These are phyloP conservation scores for Acipenser ruthenus DNA, from an alignment of 2,797 vertebrate genomes.

Conservation along the genomic window DNA sequence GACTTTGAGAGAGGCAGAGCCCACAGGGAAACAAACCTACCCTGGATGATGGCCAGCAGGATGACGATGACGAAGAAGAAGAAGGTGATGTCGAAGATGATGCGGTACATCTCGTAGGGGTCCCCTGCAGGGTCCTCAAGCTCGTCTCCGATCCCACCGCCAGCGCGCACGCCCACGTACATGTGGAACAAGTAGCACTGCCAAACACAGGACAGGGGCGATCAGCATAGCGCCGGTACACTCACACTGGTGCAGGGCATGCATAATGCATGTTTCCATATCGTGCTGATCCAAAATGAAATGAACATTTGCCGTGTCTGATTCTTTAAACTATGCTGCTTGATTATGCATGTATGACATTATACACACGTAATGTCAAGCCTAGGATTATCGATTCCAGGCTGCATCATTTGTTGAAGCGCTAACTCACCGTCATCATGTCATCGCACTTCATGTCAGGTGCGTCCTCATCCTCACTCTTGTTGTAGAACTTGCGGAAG, in stretches of 20 bases:
- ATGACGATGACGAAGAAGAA: constrained; percentile 99
- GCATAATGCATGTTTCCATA: too few relatives aligned
- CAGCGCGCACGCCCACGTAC: constrained; percentile 95
- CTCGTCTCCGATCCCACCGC: constrained; percentile 96
- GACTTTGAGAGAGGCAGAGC: neutral
- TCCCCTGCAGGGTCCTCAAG: constrained; percentile 97
- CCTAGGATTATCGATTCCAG: too few relatives aligned
- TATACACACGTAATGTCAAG: too few relatives aligned
- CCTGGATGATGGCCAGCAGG: constrained; percentile 95
- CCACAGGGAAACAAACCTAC: constrained; percentile 38
- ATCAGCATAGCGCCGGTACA: neutral
- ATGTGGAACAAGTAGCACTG: constrained; percentile 98
- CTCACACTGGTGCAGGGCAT: too few relatives aligned
- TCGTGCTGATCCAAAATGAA: too few relatives aligned
- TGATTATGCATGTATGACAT: too few relatives aligned
- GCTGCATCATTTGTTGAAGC: neutral
- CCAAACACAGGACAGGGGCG: constrained; percentile 15
- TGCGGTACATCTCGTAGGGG: constrained; percentile 94
- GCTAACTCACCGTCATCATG: constrained; percentile 87
- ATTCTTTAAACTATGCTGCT: too few relatives aligned
- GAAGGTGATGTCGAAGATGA: constrained; percentile 97
- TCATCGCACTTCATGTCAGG: constrained; percentile 98
- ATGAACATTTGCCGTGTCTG: too few relatives aligned
- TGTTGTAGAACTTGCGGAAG: constrained; percentile 98
- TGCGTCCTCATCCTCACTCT: constrained; percentile 89